Conservation (phyloP, 2,888 invertebrate genomes). For the Byasa hedistus region DNA sequence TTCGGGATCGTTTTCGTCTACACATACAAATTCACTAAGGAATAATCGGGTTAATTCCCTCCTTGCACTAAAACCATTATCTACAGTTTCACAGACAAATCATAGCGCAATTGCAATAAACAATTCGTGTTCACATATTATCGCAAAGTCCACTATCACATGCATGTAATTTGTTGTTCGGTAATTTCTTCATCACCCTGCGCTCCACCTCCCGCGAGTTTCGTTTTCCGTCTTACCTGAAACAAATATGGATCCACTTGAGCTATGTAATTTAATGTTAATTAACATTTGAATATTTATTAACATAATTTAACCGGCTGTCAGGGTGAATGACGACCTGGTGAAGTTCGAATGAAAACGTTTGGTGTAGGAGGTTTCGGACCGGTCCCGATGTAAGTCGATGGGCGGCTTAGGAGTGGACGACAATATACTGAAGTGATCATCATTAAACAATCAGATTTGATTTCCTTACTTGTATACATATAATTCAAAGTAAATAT, state of each 20-base stretch:
- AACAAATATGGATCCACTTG: conserved; percentile 44
- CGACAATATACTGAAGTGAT: too few relatives aligned
- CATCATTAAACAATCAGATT: too few relatives aligned
- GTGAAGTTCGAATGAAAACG: too few relatives aligned
- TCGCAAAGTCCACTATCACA: conserved; percentile 39
- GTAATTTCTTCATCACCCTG: conserved; percentile 41
- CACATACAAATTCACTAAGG: conserved; percentile 35
- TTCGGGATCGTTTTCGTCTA: conserved; percentile 19
- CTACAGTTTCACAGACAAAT: conserved; percentile 32
- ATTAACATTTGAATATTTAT: background rate
- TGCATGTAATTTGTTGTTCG: conserved; percentile 34
- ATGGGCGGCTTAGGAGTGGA: too few relatives aligned
- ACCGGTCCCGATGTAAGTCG: too few relatives aligned
- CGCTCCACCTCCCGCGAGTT: conserved; percentile 52
- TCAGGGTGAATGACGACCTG: too few relatives aligned
- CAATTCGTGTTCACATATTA: conserved; percentile 18
- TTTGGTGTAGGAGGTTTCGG: too few relatives aligned
- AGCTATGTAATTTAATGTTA: background rate
- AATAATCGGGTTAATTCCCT: conserved; percentile 41
- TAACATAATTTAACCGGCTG: background rate
- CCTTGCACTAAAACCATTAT: conserved; percentile 45
- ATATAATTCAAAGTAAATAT: too few relatives aligned
- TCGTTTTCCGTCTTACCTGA: conserved; percentile 56
- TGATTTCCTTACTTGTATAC: too few relatives aligned
- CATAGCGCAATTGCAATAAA: conserved; percentile 19